Evolutionary conservation across 2,797 vertebrate genomes (phyloP).

Genomic region (Microtus californicus): DNA sequence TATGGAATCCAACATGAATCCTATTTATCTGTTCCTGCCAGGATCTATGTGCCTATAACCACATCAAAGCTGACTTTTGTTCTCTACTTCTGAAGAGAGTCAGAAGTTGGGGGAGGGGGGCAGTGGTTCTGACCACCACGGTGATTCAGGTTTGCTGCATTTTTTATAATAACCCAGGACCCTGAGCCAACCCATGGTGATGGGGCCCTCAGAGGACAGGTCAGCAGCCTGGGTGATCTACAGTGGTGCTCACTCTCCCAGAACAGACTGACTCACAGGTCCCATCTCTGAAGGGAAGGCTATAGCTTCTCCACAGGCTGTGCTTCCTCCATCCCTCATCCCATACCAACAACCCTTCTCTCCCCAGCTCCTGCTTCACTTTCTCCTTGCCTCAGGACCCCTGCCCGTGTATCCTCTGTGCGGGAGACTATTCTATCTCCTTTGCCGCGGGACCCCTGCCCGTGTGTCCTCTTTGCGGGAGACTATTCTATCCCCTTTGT

Average conservation of each 20-base stretch:
- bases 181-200: background rate
- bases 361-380: background rate
- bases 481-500: too few species aligned
- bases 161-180: background rate
- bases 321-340: background rate
- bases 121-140: background rate
- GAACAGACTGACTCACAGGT: background rate
- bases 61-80: background rate
- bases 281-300: background rate
- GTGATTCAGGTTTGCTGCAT: background rate
- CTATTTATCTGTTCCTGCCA: background rate
- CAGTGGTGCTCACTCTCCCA: background rate
- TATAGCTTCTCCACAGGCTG: background rate
- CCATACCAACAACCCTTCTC: background rate
- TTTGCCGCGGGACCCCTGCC: accelerated
- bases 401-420: too few species aligned
- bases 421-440: too few species aligned
- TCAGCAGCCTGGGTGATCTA: background rate
- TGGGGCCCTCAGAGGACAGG: background rate
- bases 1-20: background rate
- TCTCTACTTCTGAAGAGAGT: background rate
- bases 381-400: background rate
- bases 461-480: too few species aligned
- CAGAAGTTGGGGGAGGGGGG: background rate
- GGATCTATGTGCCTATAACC: background rate